phyloP scores from a whole-genome alignment of 2,797 vertebrate species.

The Pantherophis vulpinus region DNA sequence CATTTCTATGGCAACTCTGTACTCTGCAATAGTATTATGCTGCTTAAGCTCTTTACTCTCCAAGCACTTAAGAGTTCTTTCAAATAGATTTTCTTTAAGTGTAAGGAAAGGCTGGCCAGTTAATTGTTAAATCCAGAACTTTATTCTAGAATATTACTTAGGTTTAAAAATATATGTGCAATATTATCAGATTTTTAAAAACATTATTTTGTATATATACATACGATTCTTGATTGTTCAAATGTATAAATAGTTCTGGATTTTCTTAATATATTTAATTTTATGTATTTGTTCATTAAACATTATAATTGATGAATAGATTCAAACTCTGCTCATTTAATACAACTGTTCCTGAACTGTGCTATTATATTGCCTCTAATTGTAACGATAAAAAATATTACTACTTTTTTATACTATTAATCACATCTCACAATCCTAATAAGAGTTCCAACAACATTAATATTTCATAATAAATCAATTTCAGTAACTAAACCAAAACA shows the following conservation, averaged over 20 bases:
- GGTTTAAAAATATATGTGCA: background rate
- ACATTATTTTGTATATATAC: background rate
- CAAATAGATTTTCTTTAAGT: background rate
- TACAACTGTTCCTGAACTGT: background rate
- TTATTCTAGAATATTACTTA: background rate
- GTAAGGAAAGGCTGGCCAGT: background rate
- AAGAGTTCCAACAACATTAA: background rate
- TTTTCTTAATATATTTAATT: background rate
- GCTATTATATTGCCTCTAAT: background rate
- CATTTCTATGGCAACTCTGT: background rate
- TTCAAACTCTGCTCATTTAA: background rate
- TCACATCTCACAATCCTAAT: background rate
- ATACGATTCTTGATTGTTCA: background rate
- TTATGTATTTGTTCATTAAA: background rate
- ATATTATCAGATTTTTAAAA: background rate
- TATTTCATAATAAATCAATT: background rate
- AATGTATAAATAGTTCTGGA: background rate
- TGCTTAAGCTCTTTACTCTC: background rate
- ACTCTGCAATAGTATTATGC: background rate
- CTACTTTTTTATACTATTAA: background rate
- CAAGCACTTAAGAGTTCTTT: background rate
- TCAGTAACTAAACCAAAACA: background rate
- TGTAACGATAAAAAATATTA: background rate
- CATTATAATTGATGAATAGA: background rate
- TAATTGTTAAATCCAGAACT: background rate